Evolutionary conservation across 2,113 vertebrate species (phyloP), one percentile per base, ranked within the genome.

Genomic region (Willisornis vidua): DNA sequence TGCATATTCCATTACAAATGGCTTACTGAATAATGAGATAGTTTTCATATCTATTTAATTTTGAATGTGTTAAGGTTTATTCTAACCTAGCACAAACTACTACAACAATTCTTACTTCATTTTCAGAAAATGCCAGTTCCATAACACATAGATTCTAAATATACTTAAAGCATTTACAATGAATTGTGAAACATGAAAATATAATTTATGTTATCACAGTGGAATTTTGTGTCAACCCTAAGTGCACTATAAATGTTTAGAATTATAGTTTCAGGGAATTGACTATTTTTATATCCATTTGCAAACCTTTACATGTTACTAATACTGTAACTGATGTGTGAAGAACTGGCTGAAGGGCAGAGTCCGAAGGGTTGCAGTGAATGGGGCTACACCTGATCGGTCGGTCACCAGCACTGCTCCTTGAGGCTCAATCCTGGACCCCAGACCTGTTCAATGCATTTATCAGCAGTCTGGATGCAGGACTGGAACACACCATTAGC

Each of bases 21-120:
- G 15, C n/a, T 92, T 94, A 46, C 16, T 96, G 29, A 88, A 78
- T 95, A 77, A 90, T 55, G 35, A 77, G 45, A 73, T 75, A 15
- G 7, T 25, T 63, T 78, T 93, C 81, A 90, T 71, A 93, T 90
- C 4, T 89, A 86, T 90, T 95, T 97, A 3, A 75, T 96, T 96
- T 85, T 80, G 37, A 94, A 77, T 86, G 19, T 18, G 26, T 94
- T 78, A 66, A 48, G 5, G 7, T 66, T 88, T 90, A 77, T 89
- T 75, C 5, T 73, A 92, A 58, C 39, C 39, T 78, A n/a, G 10
- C 76, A 92, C 79, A 14, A 86, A 66, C 19, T 22, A 51, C 31
- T 55, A 68, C 19, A 81, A 58, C 8, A 66, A 54, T 81, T 33
- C 20, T 75, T 46, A 28, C 11, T 84, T 85, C 5, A 33, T 49